Percentiles rank a stretch among this genome's conserved stretches.
phyloP scores from a whole-genome alignment of 2,797 vertebrate genomes.

The Crocidura indochinensis region DNA sequence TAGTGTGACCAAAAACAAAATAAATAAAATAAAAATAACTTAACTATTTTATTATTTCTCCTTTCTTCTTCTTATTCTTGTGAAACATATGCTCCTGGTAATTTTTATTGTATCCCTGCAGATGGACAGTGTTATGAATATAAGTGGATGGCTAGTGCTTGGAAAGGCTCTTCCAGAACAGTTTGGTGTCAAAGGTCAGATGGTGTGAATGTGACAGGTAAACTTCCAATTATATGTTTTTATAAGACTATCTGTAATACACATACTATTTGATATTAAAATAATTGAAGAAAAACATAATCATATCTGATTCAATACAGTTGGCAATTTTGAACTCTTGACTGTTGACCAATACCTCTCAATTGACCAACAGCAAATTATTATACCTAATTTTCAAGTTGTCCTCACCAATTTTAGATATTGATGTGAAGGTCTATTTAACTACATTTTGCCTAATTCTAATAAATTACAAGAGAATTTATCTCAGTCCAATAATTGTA shows the following conservation, averaged over 20 bases:
- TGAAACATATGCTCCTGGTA: background rate
- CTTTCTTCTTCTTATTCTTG: background rate
- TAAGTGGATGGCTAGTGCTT: constrained; percentile 95
- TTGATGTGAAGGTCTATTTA: background rate
- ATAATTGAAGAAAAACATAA: too few species aligned
- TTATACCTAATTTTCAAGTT: constrained; percentile 58
- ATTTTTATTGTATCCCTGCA: constrained; percentile 79
- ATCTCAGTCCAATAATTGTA: background rate
- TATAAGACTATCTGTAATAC: background rate
- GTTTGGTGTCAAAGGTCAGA: constrained; percentile 98
- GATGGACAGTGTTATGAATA: constrained; percentile 97
- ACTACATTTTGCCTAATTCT: background rate
- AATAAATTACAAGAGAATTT: background rate
- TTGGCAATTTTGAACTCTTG: background rate
- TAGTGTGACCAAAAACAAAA: too few species aligned
- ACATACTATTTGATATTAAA: background rate
- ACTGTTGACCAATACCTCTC: background rate
- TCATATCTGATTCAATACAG: background rate
- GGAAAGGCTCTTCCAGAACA: constrained; percentile 94
- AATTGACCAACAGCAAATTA: constrained; percentile 3
- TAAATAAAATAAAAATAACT: too few species aligned
- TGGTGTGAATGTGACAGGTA: constrained; percentile 97
- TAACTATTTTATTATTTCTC: background rate
- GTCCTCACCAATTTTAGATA: background rate
- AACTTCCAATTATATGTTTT: constrained; percentile 53